phyloP scores from a whole-genome alignment of 2,888 invertebrate species.

The Frankliniella fusca region DNA sequence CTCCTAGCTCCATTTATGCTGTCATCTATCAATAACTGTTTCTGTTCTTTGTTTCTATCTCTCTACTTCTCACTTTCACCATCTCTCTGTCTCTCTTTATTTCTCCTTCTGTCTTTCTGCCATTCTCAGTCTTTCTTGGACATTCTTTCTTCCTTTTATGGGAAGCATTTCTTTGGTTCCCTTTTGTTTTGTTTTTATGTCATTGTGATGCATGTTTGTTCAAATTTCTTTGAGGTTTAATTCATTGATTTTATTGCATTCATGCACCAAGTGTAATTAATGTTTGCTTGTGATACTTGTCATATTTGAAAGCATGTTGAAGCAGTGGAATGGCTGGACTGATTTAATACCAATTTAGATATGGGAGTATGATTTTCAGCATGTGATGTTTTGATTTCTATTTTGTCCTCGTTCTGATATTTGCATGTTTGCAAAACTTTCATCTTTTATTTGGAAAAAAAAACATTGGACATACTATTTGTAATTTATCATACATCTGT shows the following conservation, averaged over 20 bases:
- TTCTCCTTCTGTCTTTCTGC: conserved; percentile 33
- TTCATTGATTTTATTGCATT: not conserved
- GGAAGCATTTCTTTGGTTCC: not conserved
- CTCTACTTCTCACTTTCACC: not conserved
- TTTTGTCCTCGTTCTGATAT: not conserved
- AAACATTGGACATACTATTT: not conserved
- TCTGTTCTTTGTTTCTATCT: conserved; percentile 29
- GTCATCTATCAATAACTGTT: not conserved
- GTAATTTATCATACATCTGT: not conserved
- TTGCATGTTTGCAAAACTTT: no score
- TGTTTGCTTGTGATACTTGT: not conserved
- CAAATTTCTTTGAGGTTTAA: not conserved
- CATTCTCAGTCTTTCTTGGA: conserved; percentile 32
- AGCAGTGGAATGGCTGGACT: not conserved
- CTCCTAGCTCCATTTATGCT: not conserved
- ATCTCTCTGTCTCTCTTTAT: conserved; percentile 27
- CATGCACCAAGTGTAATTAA: not conserved
- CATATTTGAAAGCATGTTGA: not conserved
- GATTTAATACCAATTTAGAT: not conserved
- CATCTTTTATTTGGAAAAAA: not conserved
- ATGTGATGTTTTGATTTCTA: not conserved
- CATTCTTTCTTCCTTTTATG: conserved; percentile 1
- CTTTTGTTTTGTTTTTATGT: conserved; percentile 9
- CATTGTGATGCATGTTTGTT: conserved; percentile 9
- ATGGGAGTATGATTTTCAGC: conserved; percentile 32